Base-by-base conservation (phyloP, 2,113 vertebrate genomes). In the Sphyrna mokarran region DNA sequence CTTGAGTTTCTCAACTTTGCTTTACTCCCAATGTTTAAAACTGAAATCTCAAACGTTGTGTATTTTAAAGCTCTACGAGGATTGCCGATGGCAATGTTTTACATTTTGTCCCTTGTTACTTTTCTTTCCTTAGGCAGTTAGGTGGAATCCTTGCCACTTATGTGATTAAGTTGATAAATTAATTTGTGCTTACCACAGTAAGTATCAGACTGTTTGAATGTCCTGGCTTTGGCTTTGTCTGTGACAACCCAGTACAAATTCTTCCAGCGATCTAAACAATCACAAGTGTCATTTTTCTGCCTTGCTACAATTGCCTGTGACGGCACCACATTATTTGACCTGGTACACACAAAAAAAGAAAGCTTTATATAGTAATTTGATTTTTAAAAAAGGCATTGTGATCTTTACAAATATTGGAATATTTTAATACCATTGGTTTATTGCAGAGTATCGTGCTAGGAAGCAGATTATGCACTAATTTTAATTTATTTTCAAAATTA, bases 401-500 rank as follows among this genome's bases (percentile, higher is more conserved):
- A 66, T 63, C n/a, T 61, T 90, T 90, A 90, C n/a, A 63, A 2
- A 48, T 58, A 61, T 91, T 29, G n/a, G 61, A 66, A n/a, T 61
- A 66, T 91, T 91, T 91, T n/a, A 37, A 91, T 40, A 22, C 33
- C n/a, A 33, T 66, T n/a, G 58, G 61, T 20, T 66, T 66, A 66
- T 37, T 91, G 33, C 48, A 13, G 86, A 89, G 43, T 86, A 9
- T 86, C 1, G 85, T 43, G 40, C 1, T 86, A 54, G 85, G n/a
- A 90, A 61, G 58, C 66, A 37, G 16, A 91, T 66, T 91, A 91
- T 63, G 33, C 5, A 40, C 13, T 66, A 14, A 91, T 63, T 63
- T 91, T 91, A 91, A 91, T 66, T 66, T 63, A 91, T 37, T 91
- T 91, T 63, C 58, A 91, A 29, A 91, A 91, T 91, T 91, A 91